Evolutionary conservation across 2,113 vertebrate species (phyloP), one percentile per base, ranked within the genome.

Genomic region (Callorhinus ursinus): DNA sequence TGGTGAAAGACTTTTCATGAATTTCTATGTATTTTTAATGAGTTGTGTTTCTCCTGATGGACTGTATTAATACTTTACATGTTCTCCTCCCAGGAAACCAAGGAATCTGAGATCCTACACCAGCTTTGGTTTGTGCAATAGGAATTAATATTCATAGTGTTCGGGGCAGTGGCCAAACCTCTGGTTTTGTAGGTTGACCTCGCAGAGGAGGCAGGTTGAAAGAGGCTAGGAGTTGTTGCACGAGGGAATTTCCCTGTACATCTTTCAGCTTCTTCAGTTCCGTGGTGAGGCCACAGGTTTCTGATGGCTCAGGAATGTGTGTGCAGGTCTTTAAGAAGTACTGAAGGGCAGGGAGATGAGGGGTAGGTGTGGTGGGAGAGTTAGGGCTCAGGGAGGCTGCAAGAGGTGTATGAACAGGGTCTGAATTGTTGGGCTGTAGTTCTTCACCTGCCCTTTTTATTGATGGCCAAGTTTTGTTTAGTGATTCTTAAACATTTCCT

Each of bases 1-100:
- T 24, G 92, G 51, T 49, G 74, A 49, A 94, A 91, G 79, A 76
- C 65, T 76, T 90, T 85, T 82, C 88, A 24, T 82, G 94, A 90
- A 94, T 95, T 89, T 88, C 80, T 51, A 33, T 88, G 74, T 69
- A 49, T 89, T 88, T 96, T 85, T 96, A 88, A 88, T 74, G 93
- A 88, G 65, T 31, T 94, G 71, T 39, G 12, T 77, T 82, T 72
- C 95, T 84, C 36, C 31, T 0, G 46, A 80, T 82, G 90, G 76
- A 84, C 85, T 84, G 63, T 9, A 42, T 88, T 65, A n/a, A 96
- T 81, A 92, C 57, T 93, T 88, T 39, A 92, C 16, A 77, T 51
- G 14, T 26, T 74, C 39, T 81, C 71, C 22, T 85, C 63, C 53
- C 59, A 77, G 71, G 81, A 95, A 77, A 81, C 4, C 1, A 36